Evolutionary conservation across 1,140 invertebrate genomes (phyloP).

Genomic region (Nixonia krombeini): DNA sequence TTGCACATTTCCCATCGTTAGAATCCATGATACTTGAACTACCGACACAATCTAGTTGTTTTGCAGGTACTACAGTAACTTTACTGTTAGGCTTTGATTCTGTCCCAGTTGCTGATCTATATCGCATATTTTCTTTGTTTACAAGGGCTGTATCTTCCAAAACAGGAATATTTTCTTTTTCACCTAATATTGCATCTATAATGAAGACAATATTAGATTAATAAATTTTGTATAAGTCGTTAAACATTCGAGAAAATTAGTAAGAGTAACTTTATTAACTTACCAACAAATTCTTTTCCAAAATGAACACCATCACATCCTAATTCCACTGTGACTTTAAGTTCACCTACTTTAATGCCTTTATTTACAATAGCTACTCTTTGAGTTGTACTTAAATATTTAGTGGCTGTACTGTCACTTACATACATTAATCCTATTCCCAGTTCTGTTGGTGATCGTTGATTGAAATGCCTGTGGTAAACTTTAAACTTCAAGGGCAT

Average conservation of each 20-base stretch:
- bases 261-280: slow-evolving; percentile 20
- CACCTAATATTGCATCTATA: slow-evolving; percentile 53
- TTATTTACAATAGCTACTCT: slow-evolving; percentile 57
- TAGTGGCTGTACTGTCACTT: slow-evolving; percentile 40
- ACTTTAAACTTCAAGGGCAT: slow-evolving; percentile 57
- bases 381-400: slow-evolving; percentile 52
- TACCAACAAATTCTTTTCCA: slow-evolving; percentile 71
- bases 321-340: slow-evolving; percentile 69
- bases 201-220: slow-evolving; percentile 19
- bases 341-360: slow-evolving; percentile 62
- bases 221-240: not conserved
- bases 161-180: slow-evolving; percentile 62
- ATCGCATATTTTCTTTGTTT: slow-evolving; percentile 34
- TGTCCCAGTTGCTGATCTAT: slow-evolving; percentile 51
- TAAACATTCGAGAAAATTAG: not conserved
- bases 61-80: slow-evolving; percentile 31
- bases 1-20: slow-evolving; percentile 26
- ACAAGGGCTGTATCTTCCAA: slow-evolving; percentile 36
- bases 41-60: slow-evolving; percentile 30
- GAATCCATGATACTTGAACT: slow-evolving; percentile 33
- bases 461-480: slow-evolving; percentile 58
- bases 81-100: slow-evolving; percentile 48
- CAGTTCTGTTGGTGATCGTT: slow-evolving; percentile 57
- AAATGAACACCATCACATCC: slow-evolving; percentile 70
- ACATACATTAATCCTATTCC: slow-evolving; percentile 56